A percentile compares a stretch with the other conserved stretches of the same genome.
Conservation (phyloP, 2,888 invertebrate genomes). For the Mamestra brassicae region DNA sequence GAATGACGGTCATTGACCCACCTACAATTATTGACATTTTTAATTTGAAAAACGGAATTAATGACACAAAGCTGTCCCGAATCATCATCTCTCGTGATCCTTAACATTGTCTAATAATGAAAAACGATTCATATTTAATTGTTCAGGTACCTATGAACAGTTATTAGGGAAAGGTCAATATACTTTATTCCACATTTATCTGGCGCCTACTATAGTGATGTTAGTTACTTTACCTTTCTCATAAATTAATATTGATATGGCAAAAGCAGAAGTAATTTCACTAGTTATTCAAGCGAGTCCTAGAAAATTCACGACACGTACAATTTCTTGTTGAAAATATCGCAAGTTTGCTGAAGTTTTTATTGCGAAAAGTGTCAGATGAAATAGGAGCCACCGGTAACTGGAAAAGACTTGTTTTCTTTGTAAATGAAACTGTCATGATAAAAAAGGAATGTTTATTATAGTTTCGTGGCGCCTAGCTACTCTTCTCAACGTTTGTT, state of each 20-base stretch:
- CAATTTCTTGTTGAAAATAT: slow-evolving; percentile 22
- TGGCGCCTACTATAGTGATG: too few species aligned
- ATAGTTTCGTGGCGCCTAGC: slow-evolving; percentile 6
- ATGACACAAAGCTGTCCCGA: too few species aligned
- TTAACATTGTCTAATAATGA: too few species aligned
- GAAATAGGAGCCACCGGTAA: slow-evolving; percentile 18
- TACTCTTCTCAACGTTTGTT: not conserved
- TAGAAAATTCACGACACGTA: slow-evolving; percentile 21
- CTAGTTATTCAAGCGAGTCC: not conserved
- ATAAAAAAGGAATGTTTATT: slow-evolving; percentile 27
- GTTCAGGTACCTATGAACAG: too few species aligned
- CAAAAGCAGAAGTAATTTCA: not conserved
- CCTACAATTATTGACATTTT: too few species aligned
- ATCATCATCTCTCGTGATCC: too few species aligned
- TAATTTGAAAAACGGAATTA: too few species aligned
- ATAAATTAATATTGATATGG: not conserved
- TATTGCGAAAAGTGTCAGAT: slow-evolving; percentile 22
- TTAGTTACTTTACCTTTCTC: too few species aligned
- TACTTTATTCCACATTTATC: too few species aligned
- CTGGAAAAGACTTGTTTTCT: slow-evolving; percentile 26
- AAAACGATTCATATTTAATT: too few species aligned
- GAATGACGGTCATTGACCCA: too few species aligned
- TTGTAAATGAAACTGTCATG: slow-evolving; percentile 32
- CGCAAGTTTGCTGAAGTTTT: slow-evolving; percentile 19
- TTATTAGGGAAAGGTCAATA: too few species aligned